These are phyloP conservation scores for Pipistrellus kuhlii DNA, from an alignment of 2,797 vertebrate species.

Conservation along the genomic window DNA sequence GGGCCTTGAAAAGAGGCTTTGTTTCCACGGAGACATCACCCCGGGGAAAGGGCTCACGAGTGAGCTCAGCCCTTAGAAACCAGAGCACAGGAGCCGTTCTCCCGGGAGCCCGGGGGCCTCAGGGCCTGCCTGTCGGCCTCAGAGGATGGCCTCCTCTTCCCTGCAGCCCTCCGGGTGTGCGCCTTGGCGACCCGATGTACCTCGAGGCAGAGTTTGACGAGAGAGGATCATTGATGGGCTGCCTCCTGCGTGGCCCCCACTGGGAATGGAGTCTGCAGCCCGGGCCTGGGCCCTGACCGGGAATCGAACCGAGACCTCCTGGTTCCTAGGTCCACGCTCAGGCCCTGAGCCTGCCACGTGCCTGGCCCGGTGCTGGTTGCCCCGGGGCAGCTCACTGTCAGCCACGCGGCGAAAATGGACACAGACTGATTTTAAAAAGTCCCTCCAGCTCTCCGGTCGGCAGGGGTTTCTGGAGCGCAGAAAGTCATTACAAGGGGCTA, in stretches of 20 bases:
- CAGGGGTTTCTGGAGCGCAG: neutral
- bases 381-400: neutral
- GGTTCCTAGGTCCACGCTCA: too few species aligned
- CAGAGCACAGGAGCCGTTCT: conserved; percentile 60
- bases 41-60: conserved; percentile 78
- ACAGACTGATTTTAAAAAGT: neutral
- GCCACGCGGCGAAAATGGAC: neutral
- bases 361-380: neutral
- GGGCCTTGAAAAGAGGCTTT: conserved; percentile 78
- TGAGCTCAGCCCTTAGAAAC: conserved; percentile 68
- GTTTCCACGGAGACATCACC: conserved; percentile 80
- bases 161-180: neutral
- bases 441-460: neutral
- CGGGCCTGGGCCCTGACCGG: too few species aligned
- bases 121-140: neutral
- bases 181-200: neutral
- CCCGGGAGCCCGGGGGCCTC: neutral
- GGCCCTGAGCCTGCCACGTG: too few species aligned
- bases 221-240: too few species aligned
- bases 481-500: neutral
- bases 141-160: neutral
- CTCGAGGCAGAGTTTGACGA: too few species aligned
- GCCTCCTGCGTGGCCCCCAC: too few species aligned
- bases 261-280: too few species aligned
- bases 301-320: too few species aligned